A percentile compares a stretch with the other conserved stretches of the same genome.
Conservation (phyloP, 2,888 invertebrate genomes). For the Pilophorus perplexus region DNA sequence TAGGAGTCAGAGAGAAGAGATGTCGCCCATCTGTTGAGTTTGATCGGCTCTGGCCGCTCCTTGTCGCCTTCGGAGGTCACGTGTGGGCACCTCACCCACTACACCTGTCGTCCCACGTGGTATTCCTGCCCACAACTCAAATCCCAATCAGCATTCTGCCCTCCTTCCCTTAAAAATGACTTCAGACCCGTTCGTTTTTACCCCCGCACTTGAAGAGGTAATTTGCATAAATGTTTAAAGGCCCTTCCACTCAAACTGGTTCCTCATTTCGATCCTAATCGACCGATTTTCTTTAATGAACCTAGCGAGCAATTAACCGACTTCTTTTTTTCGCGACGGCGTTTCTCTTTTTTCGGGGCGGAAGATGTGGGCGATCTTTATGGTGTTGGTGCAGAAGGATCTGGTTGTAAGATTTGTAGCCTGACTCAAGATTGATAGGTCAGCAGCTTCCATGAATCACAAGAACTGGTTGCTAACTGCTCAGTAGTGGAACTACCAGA, state of each 20-base stretch:
- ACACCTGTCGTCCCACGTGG: conserved; percentile 40
- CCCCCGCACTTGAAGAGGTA: not conserved
- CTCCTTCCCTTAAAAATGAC: not conserved
- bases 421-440: no score
- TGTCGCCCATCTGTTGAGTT: conserved; percentile 21
- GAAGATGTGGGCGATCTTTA: not conserved
- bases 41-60: conserved; percentile 2
- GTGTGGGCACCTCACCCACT: conserved; percentile 35
- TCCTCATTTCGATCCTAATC: conserved; percentile 7
- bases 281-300: conserved; percentile 16
- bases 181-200: not conserved
- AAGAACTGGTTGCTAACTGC: no score
- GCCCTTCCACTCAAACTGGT: not conserved
- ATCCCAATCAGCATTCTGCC: not conserved
- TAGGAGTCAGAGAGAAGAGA: no score
- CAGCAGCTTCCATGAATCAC: no score
- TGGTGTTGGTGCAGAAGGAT: no score
- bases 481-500: no score
- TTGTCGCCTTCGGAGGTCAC: conserved; percentile 29
- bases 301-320: conserved; percentile 27
- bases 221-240: conserved; percentile 12
- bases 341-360: not conserved
- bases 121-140: conserved; percentile 19
- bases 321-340: not conserved
- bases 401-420: no score